A percentile compares a stretch with the other conserved stretches of the same genome.
These are phyloP conservation scores for Scleropages formosus DNA, from an alignment of 2,797 vertebrate species.

Conservation along the genomic window DNA sequence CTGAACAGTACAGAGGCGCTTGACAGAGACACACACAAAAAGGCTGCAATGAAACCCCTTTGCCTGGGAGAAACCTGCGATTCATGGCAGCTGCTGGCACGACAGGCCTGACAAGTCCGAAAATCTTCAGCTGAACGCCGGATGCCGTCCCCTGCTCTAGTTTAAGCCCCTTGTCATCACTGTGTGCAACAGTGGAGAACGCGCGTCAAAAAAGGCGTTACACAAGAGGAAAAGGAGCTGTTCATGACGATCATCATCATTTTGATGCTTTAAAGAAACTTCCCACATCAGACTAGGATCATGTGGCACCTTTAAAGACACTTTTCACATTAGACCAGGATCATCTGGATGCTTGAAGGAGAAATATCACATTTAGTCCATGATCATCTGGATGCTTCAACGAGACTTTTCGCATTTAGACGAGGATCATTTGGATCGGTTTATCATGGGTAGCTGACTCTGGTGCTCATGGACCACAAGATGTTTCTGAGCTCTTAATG, in stretches of 20 bases:
- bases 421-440: too few species aligned
- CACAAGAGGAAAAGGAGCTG: conserved; percentile 33
- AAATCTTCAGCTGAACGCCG: conserved; percentile 52
- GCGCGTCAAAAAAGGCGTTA: conserved; percentile 57
- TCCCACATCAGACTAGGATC: too few species aligned
- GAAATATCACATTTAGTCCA: not conserved
- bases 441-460: too few species aligned
- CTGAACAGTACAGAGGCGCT: not conserved
- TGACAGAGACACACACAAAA: not conserved
- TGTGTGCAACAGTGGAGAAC: conserved; percentile 50
- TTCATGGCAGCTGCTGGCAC: not conserved
- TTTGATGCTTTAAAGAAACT: too few species aligned
- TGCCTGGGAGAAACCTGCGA: conserved; percentile 23
- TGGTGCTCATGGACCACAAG: too few species aligned
- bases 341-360: conserved; percentile 32
- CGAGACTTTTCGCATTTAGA: too few species aligned
- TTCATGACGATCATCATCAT: too few species aligned
- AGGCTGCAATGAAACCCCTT: not conserved
- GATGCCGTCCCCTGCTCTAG: conserved; percentile 46
- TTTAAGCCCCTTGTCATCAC: conserved; percentile 57
- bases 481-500: too few species aligned
- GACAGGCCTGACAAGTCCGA: conserved; percentile 28
- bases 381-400: not conserved
- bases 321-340: conserved; percentile 51
- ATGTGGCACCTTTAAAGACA: conserved; percentile 28